Conservation (phyloP, 2,888 invertebrate species). For the Spialia ferax region DNA sequence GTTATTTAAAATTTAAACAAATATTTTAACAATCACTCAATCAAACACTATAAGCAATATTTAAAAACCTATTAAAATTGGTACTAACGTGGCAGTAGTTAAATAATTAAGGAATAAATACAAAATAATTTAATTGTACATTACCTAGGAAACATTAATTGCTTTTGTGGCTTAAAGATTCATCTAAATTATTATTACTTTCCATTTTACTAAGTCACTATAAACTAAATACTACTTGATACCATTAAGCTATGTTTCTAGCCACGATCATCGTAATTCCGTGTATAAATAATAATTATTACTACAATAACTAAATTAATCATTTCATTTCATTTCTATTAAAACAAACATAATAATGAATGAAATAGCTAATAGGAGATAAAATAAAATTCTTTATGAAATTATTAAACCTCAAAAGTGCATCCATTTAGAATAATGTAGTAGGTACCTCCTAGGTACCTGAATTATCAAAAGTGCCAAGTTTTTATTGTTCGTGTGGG, state of each 20-base stretch:
- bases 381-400: slow-evolving; percentile 12
- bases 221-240: slow-evolving; percentile 41
- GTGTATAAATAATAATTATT: slow-evolving; percentile 21
- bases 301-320: slow-evolving; percentile 14
- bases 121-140: slow-evolving; percentile 70
- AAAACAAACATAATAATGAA: slow-evolving; percentile 5
- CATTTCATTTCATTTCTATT: slow-evolving; percentile 17
- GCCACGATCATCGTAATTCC: slow-evolving; percentile 9
- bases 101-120: slow-evolving; percentile 40
- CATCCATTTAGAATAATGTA: too few species aligned
- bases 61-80: slow-evolving; percentile 18
- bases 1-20: too few species aligned
- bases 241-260: slow-evolving; percentile 33
- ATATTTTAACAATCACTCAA: not conserved
- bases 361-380: not conserved
- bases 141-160: slow-evolving; percentile 69
- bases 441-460: too few species aligned
- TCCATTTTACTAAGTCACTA: slow-evolving; percentile 54
- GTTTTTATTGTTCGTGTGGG: not conserved
- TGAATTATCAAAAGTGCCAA: too few species aligned
- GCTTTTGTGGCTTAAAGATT: slow-evolving; percentile 55
- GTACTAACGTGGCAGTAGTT: slow-evolving; percentile 22
- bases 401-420: slow-evolving; percentile 1
- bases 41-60: slow-evolving; percentile 22
- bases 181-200: slow-evolving; percentile 49